A percentile compares a stretch with the other conserved stretches of the same genome.
Evolutionary conservation across 2,888 invertebrate genomes (phyloP).

Genomic region (Pegoplata infirma): DNA sequence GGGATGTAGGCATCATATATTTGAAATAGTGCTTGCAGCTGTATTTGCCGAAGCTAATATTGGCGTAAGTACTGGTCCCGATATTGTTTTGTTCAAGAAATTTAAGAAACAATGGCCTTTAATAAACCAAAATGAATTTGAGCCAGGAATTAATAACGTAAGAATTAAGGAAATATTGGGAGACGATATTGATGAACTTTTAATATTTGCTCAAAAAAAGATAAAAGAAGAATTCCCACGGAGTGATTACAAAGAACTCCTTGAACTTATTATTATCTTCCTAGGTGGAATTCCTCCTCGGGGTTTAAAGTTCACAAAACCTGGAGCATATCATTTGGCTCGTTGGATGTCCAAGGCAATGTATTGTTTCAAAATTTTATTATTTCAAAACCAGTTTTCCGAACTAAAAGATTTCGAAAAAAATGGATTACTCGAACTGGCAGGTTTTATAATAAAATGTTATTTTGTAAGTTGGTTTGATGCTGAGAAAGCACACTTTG

Average conservation of each 20-base stretch:
- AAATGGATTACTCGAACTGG: not conserved
- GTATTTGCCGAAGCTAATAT: not conserved
- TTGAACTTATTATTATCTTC: conserved; percentile 11
- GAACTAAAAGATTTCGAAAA: not conserved
- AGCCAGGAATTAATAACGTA: not conserved
- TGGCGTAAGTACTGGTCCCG: not conserved
- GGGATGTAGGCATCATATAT: conserved; percentile 13
- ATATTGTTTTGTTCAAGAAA: not conserved
- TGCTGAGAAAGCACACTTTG: conserved; percentile 5
- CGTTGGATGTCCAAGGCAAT: not conserved
- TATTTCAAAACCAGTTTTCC: not conserved
- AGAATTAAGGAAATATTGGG: conserved; percentile 2
- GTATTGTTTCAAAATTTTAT: not conserved
- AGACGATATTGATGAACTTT: not conserved
- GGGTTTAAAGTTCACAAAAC: not conserved
- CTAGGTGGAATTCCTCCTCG: conserved; percentile 16
- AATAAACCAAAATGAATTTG: not conserved
- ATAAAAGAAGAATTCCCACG: not conserved
- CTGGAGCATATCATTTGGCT: conserved; percentile 12
- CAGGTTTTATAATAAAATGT: no score
- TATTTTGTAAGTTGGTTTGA: not conserved
- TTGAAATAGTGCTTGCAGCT: conserved; percentile 13
- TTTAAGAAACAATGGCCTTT: conserved; percentile 1
- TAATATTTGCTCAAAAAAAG: conserved; percentile 1
- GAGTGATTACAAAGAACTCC: conserved; percentile 10